These are phyloP conservation scores for Lucinisca nassula DNA, from an alignment of 2,888 invertebrate genomes.

Conservation along the genomic window DNA sequence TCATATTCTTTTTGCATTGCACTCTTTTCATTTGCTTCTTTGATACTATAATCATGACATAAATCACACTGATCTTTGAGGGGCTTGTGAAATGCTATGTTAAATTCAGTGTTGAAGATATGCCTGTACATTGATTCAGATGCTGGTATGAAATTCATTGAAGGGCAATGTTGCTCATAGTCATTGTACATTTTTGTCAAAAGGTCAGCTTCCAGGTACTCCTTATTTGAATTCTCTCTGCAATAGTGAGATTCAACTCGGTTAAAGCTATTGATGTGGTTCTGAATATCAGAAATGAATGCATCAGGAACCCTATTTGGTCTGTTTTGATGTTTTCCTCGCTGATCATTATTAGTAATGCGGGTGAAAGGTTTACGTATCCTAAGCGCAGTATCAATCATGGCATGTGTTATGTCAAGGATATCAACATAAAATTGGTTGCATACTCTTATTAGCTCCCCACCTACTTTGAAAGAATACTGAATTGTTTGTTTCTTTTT, in stretches of 20 bases:
- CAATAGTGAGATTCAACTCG: slow-evolving; percentile 32
- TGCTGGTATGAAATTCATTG: slow-evolving; percentile 4
- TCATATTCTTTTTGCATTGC: background rate
- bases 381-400: background rate
- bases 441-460: slow-evolving; percentile 6
- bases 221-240: background rate
- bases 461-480: slow-evolving; percentile 1
- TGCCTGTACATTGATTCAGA: slow-evolving; percentile 13
- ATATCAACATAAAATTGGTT: slow-evolving; percentile 8
- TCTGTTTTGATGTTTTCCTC: slow-evolving; percentile 10
- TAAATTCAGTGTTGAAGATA: slow-evolving; percentile 20
- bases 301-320: background rate
- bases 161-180: slow-evolving; percentile 9
- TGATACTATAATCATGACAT: background rate
- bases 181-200: slow-evolving; percentile 9
- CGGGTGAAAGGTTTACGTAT: background rate
- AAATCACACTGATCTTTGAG: slow-evolving; percentile 19
- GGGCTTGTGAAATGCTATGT: slow-evolving; percentile 16
- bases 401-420: background rate
- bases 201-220: slow-evolving; percentile 6
- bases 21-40: background rate
- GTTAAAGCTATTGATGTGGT: slow-evolving; percentile 21
- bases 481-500: background rate
- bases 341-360: background rate
- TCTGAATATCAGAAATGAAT: background rate